Evolutionary conservation across 2,888 invertebrate species (phyloP).

Genomic region (Ectobius pallidus): DNA sequence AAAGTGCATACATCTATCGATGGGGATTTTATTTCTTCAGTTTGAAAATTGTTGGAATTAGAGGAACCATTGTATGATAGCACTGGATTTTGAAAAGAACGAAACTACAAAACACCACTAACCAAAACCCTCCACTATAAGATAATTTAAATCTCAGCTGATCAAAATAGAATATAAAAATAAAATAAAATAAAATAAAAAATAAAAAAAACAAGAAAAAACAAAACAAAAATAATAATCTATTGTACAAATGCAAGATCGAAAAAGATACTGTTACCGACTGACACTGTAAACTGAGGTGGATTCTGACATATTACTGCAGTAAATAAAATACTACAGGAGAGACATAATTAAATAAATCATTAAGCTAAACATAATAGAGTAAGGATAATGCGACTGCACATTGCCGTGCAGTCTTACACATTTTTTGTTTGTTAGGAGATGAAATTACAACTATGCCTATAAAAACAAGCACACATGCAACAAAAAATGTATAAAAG

Average conservation of each 20-base stretch:
- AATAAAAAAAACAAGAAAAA: too few species aligned
- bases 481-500: conserved; percentile 25
- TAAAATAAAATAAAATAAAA: too few species aligned
- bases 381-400: not conserved
- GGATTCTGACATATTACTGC: conserved; percentile 44
- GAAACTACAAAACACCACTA: conserved; percentile 24
- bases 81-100: conserved; percentile 15
- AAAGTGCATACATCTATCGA: too few species aligned
- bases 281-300: conserved; percentile 42
- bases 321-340: conserved; percentile 38
- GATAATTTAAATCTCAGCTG: conserved; percentile 11
- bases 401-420: conserved; percentile 2
- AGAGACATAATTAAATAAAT: conserved; percentile 29
- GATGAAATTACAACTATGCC: conserved; percentile 6
- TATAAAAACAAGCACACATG: conserved; percentile 30
- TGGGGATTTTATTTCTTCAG: not conserved
- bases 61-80: not conserved
- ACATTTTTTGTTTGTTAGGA: conserved; percentile 13
- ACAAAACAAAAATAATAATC: too few species aligned
- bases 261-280: conserved; percentile 34
- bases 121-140: conserved; percentile 35
- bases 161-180: conserved; percentile 4
- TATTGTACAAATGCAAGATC: conserved; percentile 28
- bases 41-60: not conserved
- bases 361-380: conserved; percentile 8